These are phyloP conservation scores for Anarrhichthys ocellatus DNA, from an alignment of 2,113 vertebrate genomes.

Conservation along the genomic window DNA sequence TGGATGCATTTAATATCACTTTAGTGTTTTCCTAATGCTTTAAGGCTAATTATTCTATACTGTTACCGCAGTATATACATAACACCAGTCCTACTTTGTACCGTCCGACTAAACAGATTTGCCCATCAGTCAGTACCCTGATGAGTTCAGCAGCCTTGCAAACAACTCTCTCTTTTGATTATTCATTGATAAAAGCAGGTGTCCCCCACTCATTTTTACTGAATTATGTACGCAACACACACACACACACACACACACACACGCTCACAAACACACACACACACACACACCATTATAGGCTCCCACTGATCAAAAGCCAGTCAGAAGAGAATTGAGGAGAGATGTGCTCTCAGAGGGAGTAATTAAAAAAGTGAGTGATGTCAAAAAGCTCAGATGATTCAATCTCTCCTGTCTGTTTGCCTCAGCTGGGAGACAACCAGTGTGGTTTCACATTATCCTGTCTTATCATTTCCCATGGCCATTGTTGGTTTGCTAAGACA, in stretches of 20 bases:
- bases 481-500: conserved; percentile 38
- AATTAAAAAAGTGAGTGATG: conserved; percentile 68
- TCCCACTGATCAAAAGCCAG: conserved; percentile 58
- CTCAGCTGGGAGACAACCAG: conserved; percentile 16
- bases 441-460: conserved; percentile 13
- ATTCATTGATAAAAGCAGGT: conserved; percentile 64
- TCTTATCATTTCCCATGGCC: conserved; percentile 29
- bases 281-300: conserved; percentile 21
- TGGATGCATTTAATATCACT: conserved; percentile 1
- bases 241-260: conserved; percentile 21
- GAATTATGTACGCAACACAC: conserved; percentile 49
- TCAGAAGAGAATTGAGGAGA: conserved; percentile 40
- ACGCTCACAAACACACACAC: conserved; percentile 19
- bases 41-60: conserved; percentile 3
- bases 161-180: conserved; percentile 42
- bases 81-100: background rate
- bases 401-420: conserved; percentile 35
- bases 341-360: conserved; percentile 57
- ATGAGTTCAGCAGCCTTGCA: conserved; percentile 6
- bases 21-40: background rate
- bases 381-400: conserved; percentile 40
- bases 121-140: background rate
- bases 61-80: background rate
- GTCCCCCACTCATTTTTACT: conserved; percentile 15
- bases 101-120: conserved; percentile 4